Conservation (phyloP, 2,797 vertebrate species). For the Pterois miles region DNA sequence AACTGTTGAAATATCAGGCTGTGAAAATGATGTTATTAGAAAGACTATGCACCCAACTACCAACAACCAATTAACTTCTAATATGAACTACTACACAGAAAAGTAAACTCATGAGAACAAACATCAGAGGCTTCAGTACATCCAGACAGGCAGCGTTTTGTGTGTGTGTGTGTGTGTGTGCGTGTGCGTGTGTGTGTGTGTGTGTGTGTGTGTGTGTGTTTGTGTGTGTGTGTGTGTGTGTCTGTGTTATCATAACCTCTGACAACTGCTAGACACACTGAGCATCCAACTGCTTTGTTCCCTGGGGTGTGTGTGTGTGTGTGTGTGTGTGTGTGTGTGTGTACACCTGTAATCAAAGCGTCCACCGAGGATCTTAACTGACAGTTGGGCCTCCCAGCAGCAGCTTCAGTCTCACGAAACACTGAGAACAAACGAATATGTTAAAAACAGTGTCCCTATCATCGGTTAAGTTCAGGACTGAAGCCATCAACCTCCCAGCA, state of each 20-base stretch:
- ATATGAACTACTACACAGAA: background rate
- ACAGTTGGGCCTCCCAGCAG: slow-evolving; percentile 44
- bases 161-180: background rate
- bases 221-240: background rate
- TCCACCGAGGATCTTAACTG: slow-evolving; percentile 30
- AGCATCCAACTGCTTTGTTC: slow-evolving; percentile 6
- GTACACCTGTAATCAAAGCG: slow-evolving; percentile 43
- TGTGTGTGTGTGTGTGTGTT: background rate
- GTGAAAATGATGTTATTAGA: too few relatives aligned
- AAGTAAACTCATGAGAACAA: background rate
- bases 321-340: slow-evolving; percentile 2
- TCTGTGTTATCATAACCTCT: too few relatives aligned
- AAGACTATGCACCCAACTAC: too few relatives aligned
- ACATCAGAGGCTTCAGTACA: background rate
- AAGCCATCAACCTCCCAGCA: too few relatives aligned
- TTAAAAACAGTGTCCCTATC: too few relatives aligned
- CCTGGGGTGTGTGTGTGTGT: background rate
- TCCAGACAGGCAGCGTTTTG: background rate
- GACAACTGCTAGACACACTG: slow-evolving; percentile 6
- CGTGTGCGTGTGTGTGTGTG: background rate
- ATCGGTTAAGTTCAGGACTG: too few relatives aligned
- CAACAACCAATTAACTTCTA: too few relatives aligned
- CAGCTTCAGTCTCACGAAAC: slow-evolving; percentile 43
- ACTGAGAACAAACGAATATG: slow-evolving; percentile 13
- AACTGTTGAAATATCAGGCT: too few relatives aligned